Percentiles rank a stretch among this genome's conserved stretches.
Conservation (phyloP, 2,113 vertebrate genomes). For the Bostrychus sinensis region DNA sequence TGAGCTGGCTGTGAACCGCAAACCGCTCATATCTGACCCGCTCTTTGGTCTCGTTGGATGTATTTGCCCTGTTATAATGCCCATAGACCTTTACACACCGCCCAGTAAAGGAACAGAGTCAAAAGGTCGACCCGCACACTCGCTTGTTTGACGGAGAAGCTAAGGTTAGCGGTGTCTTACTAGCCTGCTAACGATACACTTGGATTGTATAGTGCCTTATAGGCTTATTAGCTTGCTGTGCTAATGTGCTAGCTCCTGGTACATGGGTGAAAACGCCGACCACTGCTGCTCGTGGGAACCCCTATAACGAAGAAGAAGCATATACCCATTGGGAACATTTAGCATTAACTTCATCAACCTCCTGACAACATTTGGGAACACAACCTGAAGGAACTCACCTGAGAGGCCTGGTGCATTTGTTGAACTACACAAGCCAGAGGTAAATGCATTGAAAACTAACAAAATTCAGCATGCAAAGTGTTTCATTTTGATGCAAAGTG, state of each 20-base stretch:
- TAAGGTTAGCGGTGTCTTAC: conserved; percentile 55
- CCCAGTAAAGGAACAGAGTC: conserved; percentile 16
- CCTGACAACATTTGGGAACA: conserved; percentile 39
- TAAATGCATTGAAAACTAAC: conserved; percentile 38
- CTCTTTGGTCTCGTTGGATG: conserved; percentile 25
- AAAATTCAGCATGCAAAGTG: conserved; percentile 11
- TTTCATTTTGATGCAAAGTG: conserved; percentile 6
- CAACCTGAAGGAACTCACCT: conserved; percentile 11
- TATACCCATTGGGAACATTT: conserved; percentile 23
- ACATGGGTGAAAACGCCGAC: conserved; percentile 40
- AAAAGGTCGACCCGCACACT: conserved; percentile 17
- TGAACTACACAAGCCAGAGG: conserved; percentile 39
- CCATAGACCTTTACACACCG: conserved; percentile 10
- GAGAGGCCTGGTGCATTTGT: conserved; percentile 32
- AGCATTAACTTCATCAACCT: conserved; percentile 22
- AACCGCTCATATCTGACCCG: conserved; percentile 20
- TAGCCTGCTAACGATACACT: conserved; percentile 56
- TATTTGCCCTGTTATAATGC: conserved; percentile 21
- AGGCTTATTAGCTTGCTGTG: conserved; percentile 62
- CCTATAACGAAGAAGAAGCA: conserved; percentile 34
- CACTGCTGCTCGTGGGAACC: conserved; percentile 50
- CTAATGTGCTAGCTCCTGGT: conserved; percentile 62
- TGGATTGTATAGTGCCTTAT: conserved; percentile 20
- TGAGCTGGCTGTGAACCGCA: conserved; percentile 34
- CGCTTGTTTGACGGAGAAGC: conserved; percentile 41